Percentiles rank a stretch among this genome's conserved stretches.
phyloP scores from a whole-genome alignment of 2,888 invertebrate genomes.

The Acleris sparsana region DNA sequence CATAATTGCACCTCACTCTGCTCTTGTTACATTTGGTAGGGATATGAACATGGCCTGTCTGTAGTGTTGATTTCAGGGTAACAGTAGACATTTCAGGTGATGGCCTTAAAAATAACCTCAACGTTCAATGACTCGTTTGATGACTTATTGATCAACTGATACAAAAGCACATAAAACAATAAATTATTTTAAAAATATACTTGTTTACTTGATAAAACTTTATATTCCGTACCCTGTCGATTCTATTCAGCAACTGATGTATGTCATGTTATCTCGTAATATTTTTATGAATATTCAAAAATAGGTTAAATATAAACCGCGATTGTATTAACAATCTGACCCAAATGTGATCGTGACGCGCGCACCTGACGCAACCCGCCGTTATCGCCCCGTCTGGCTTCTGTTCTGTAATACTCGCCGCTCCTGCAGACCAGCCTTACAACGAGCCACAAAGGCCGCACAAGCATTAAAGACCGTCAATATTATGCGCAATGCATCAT shows the following conservation, averaged over 20 bases:
- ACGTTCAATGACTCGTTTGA: no score
- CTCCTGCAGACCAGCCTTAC: slow-evolving; percentile 40
- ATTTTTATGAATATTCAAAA: slow-evolving; percentile 62
- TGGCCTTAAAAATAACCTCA: no score
- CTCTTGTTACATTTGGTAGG: no score
- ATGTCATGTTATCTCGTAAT: slow-evolving; percentile 20
- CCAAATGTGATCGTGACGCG: slow-evolving; percentile 73
- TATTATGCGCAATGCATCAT: not conserved
- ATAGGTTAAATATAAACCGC: slow-evolving; percentile 66
- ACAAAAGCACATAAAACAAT: no score
- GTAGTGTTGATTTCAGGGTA: no score
- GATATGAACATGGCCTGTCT: no score
- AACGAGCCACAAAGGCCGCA: slow-evolving; percentile 40
- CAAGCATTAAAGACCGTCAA: slow-evolving; percentile 23
- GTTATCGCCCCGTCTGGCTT: slow-evolving; percentile 61
- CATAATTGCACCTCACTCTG: no score
- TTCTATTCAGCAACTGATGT: slow-evolving; percentile 7
- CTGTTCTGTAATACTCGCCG: slow-evolving; percentile 46
- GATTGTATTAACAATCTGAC: slow-evolving; percentile 71
- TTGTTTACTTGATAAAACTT: no score
- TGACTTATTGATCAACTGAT: no score
- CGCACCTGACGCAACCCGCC: slow-evolving; percentile 66
- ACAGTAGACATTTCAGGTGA: no score
- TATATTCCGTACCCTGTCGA: not conserved
- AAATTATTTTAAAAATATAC: no score